These are phyloP conservation scores for Gopherus evgoodei DNA, from an alignment of 2,113 vertebrate genomes.

Conservation along the genomic window DNA sequence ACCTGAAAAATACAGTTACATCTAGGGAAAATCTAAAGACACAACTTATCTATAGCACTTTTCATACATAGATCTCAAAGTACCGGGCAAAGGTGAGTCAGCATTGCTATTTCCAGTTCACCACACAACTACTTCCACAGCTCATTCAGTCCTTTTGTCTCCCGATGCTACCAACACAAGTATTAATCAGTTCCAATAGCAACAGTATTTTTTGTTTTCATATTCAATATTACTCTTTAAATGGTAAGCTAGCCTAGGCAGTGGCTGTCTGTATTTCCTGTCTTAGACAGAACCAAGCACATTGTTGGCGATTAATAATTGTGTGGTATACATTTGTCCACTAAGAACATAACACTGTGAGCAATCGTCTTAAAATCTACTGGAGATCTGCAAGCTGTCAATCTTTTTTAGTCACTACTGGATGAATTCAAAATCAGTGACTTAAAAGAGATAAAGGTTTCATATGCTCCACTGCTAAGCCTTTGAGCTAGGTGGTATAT, in stretches of 20 bases:
- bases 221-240: neutral
- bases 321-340: neutral
- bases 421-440: neutral
- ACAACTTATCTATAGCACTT: too few species aligned
- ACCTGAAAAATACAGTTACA: neutral
- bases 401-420: neutral
- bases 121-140: neutral
- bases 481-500: neutral
- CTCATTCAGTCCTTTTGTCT: neutral
- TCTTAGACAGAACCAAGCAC: neutral
- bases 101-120: neutral
- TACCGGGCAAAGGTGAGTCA: neutral
- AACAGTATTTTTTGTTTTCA: neutral
- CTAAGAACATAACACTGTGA: neutral
- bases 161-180: too few species aligned
- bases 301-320: neutral
- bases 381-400: neutral
- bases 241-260: neutral
- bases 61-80: too few species aligned
- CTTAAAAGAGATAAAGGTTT: neutral
- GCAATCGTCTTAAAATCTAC: neutral
- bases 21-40: too few species aligned
- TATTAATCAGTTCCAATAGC: too few species aligned
- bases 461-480: neutral
- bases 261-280: neutral